phyloP scores from a whole-genome alignment of 2,888 invertebrate genomes.

The Merodon equestris region DNA sequence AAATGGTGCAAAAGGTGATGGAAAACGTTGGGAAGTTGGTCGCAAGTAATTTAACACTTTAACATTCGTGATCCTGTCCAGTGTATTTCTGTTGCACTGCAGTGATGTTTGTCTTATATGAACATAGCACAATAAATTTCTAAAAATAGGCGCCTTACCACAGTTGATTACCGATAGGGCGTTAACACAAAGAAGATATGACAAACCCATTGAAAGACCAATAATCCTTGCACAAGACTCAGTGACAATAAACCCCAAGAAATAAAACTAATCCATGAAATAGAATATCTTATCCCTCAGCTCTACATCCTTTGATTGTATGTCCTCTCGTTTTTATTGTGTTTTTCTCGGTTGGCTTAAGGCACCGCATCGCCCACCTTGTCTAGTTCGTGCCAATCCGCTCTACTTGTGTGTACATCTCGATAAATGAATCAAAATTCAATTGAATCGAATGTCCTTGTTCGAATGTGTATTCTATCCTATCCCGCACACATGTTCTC shows the following conservation, averaged over 20 bases:
- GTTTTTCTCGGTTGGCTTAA: neutral
- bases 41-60: no score
- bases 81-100: no score
- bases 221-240: no score
- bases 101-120: no score
- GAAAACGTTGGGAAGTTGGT: no score
- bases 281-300: neutral
- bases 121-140: slow-evolving; percentile 1
- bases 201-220: no score
- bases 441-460: slow-evolving; percentile 31
- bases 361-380: slow-evolving; percentile 5
- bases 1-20: no score
- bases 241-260: neutral
- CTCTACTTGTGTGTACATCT: no score
- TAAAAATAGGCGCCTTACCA: neutral
- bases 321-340: slow-evolving; percentile 24
- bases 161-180: no score
- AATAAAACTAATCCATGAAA: neutral
- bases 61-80: no score
- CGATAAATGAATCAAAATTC: slow-evolving; percentile 38
- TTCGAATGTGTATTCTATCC: slow-evolving; percentile 11
- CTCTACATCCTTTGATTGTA: slow-evolving; percentile 32
- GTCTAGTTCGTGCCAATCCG: neutral
- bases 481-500: slow-evolving; percentile 8
- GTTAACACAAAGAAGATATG: no score